Evolutionary conservation across 2,797 vertebrate species (phyloP), one percentile per base, ranked within the genome.

Genomic region (Onychomys leucogaster): DNA sequence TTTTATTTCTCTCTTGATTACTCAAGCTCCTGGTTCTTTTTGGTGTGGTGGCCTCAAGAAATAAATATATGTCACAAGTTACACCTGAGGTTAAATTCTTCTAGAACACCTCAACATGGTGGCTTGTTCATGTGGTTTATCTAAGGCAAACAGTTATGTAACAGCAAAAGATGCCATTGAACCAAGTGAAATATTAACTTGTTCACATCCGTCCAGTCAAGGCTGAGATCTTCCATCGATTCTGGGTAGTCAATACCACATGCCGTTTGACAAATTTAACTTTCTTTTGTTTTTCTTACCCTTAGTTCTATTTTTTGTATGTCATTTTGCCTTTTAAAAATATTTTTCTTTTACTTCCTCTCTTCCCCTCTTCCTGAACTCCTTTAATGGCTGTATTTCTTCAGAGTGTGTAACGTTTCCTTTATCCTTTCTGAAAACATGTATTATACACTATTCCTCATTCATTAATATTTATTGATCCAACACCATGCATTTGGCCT

Each of bases 141-240:
- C 82, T 27, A 83, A 94, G 75, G 65, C 41, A 63, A 87, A 76
- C 7, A 59, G 78, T 83, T 59, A 17, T 17, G 27, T 9, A 76
- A 85, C 19, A 4, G 55, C 46, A 9, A 76, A 84, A 87, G 84
- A 89, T 46, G 69, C 43, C 76, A 75, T 65, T 89, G 93, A 89
- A 89, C 63, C 67, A 34, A 75, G 78, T 96, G 90, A 96, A 90
- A 91, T 67, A 96, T 76, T 93, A 91, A 95, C 91, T 81, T 63
- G 57, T 34, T 69, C 63, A 77, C 85, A 86, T 89, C 76, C 43
- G 17, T 61, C 85, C 77, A 52, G 89, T 80, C 92, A 98, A 96
- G 91, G 91, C 46, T 81, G 90, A 73, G 76, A 81, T 90, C 76
- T 32, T 65, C 59, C 61, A 67, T 71, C 0, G 5, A 59, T 80